Evolutionary conservation across 2,113 vertebrate genomes (phyloP).

Genomic region (Onychostruthus taczanowskii): DNA sequence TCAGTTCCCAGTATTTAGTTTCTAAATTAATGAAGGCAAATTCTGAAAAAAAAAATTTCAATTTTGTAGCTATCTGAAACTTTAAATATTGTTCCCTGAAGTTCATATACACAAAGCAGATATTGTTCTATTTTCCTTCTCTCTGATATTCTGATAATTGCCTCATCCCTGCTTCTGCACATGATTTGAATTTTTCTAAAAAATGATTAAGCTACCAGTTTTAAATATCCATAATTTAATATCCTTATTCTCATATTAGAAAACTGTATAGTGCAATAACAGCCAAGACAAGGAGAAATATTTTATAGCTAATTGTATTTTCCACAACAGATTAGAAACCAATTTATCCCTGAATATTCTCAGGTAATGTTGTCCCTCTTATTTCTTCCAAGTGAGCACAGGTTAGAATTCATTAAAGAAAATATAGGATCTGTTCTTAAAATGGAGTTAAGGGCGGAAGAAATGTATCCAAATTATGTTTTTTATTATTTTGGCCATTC

Average conservation of each 20-base stretch:
- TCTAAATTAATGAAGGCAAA: not conserved
- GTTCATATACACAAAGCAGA: not conserved
- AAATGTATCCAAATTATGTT: rapidly evolving
- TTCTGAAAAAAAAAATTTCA: not conserved
- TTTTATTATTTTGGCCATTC: not conserved
- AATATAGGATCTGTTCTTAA: not conserved
- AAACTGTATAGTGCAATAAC: not conserved
- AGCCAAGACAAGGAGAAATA: not conserved
- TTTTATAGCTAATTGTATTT: not conserved
- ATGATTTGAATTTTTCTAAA: not conserved
- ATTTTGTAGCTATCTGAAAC: not conserved
- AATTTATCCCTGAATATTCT: not conserved
- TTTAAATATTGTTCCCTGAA: not conserved
- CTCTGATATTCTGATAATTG: not conserved
- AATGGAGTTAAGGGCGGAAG: not conserved
- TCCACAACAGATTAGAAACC: not conserved
- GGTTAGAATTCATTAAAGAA: not conserved
- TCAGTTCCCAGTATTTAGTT: not conserved
- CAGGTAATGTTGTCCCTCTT: not conserved
- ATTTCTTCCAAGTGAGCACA: not conserved
- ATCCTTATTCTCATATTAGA: not conserved
- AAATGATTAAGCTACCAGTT: not conserved
- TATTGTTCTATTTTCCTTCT: not conserved
- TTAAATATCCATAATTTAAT: not conserved
- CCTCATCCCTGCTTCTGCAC: not conserved